A percentile compares a stretch with the other conserved stretches of the same genome.
These are phyloP conservation scores for Lates calcarifer DNA, from an alignment of 2,113 vertebrate species.

Conservation along the genomic window DNA sequence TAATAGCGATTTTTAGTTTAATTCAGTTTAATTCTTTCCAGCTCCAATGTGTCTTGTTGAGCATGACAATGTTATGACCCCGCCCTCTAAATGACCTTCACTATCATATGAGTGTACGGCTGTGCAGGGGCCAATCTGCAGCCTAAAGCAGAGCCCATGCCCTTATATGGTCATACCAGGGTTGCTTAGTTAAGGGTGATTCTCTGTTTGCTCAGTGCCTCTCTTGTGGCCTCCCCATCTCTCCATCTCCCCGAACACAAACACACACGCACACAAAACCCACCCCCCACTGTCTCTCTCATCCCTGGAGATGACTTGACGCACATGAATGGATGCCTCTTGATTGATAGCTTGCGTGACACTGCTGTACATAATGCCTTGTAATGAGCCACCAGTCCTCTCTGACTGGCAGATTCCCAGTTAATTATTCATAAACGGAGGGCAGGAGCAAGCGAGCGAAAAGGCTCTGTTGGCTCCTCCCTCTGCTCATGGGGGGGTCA, in stretches of 20 bases:
- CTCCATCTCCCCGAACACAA: constrained; percentile 10
- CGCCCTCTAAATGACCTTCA: constrained; percentile 52
- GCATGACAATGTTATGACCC: constrained; percentile 46
- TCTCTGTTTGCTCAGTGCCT: constrained; percentile 45
- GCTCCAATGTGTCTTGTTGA: neutral
- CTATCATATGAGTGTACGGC: constrained; percentile 22
- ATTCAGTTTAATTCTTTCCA: constrained; percentile 23
- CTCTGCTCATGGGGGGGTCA: constrained; percentile 67
- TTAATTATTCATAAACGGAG: constrained; percentile 83
- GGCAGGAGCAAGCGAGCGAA: constrained; percentile 38
- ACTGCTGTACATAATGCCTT: constrained; percentile 71
- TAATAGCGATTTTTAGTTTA: neutral
- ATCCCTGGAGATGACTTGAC: constrained; percentile 74
- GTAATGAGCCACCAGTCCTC: constrained; percentile 77
- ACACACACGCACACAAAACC: neutral
- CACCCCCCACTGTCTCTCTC: constrained; percentile 32
- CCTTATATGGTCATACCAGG: constrained; percentile 77
- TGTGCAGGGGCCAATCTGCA: constrained; percentile 64
- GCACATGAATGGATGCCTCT: constrained; percentile 72
- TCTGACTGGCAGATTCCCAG: constrained; percentile 67
- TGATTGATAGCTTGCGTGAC: constrained; percentile 81
- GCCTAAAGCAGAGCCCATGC: constrained; percentile 68
- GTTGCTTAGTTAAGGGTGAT: constrained; percentile 47
- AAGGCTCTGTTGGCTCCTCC: constrained; percentile 60
- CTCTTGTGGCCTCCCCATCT: constrained; percentile 43